phyloP scores from a whole-genome alignment of 2,113 vertebrate species.

The Solea senegalensis region DNA sequence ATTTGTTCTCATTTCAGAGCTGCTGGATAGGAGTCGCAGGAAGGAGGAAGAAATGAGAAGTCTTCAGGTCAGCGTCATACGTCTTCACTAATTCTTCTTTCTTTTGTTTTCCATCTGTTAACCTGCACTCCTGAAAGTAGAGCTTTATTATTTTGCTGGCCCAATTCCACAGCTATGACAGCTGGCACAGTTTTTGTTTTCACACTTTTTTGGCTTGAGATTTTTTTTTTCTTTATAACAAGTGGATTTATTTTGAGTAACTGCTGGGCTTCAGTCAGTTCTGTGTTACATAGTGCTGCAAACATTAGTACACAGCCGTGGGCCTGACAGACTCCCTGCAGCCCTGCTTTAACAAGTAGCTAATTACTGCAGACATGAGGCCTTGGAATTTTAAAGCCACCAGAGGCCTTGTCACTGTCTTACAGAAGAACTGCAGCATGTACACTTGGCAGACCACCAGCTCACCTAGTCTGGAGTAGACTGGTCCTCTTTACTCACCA shows the following conservation, averaged over 20 bases:
- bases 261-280: constrained; percentile 11
- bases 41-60: constrained; percentile 90
- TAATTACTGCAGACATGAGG: constrained; percentile 70
- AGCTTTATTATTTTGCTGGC: constrained; percentile 22
- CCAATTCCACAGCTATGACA: constrained; percentile 12
- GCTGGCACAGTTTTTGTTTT: constrained; percentile 25
- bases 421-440: constrained; percentile 30
- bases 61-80: constrained; percentile 83
- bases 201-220: constrained; percentile 10
- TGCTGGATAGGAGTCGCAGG: constrained; percentile 84
- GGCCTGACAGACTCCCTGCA: constrained; percentile 50
- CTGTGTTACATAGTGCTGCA: constrained; percentile 29
- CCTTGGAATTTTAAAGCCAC: constrained; percentile 65
- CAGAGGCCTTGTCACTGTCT: constrained; percentile 52
- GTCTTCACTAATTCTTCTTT: constrained; percentile 22
- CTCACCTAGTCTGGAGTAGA: constrained; percentile 50
- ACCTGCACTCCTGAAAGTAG: background rate
- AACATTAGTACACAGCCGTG: constrained; percentile 48
- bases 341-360: constrained; percentile 62
- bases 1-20: constrained; percentile 79
- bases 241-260: constrained; percentile 2
- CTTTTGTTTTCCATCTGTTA: background rate
- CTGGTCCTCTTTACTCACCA: constrained; percentile 46
- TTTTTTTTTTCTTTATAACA: constrained; percentile 4
- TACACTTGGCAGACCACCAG: constrained; percentile 58